Base-by-base conservation (phyloP, 2,797 vertebrate genomes). In the Neosalanx taihuensis region DNA sequence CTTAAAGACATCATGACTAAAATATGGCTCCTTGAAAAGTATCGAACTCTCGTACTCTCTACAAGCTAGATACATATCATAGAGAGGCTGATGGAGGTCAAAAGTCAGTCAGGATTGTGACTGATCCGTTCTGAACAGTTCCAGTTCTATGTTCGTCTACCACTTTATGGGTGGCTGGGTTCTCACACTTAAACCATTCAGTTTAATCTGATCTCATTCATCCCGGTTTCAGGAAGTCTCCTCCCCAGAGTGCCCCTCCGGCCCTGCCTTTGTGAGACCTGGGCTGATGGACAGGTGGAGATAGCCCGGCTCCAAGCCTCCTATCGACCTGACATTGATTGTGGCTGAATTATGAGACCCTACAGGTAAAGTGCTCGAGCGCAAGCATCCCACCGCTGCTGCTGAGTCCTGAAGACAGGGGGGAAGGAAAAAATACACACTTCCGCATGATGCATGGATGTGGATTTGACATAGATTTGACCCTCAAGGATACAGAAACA, bases 271-370 rank as follows among this genome's bases (percentile, higher is more conserved):
- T 76, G 56, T 75, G 67, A 75, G 62, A 56, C 23, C 79, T 70
- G 79, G 78, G 71, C 29, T 51, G 67, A 74, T 41, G 61, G 73
- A 84, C 80, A 73, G 2, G 61, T 79, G 72, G 30, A 46, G 30
- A 83, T 83, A 79, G 75, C 77, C 77, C 46, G 76, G 80, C 81
- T 70, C 74, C 76, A 75, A 82, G 73, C 70, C 80, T 60, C 69
- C 13, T 64, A 89, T 78, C 81, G 86, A 90, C 89, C 3, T 70
- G 69, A 29, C 85, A 92, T 88, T 76, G 88, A 89, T 81, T 81
- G 71, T 72, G 67, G 64, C 15, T 85, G 75, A 92, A 88, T 89
- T 88, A 89, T 84, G 79, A 89, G 84, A 87, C 10, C 63, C 61
- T 85, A 71, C 68, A 80, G 76, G 74, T 83, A 89, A 86, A 71